These are phyloP conservation scores for Platanista minor DNA, from an alignment of 2,113 vertebrate genomes.

Conservation along the genomic window DNA sequence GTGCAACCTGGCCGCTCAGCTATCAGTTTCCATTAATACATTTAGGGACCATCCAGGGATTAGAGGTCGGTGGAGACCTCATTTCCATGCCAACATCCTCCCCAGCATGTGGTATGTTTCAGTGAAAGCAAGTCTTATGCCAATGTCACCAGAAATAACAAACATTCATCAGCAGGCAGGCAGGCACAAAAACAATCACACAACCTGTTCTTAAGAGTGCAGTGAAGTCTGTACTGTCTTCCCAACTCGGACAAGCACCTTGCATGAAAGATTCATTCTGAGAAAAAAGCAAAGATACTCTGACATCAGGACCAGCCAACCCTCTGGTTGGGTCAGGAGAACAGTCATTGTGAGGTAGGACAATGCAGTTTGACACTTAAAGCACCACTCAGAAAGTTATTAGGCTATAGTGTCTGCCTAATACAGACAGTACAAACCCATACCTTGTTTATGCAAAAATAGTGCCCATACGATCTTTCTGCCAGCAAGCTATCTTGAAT, in stretches of 20 bases:
- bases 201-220: neutral
- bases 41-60: neutral
- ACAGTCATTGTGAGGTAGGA: neutral
- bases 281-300: neutral
- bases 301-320: neutral
- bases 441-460: neutral
- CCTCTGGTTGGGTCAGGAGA: neutral
- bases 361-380: neutral
- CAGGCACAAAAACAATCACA: neutral
- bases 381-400: neutral
- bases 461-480: neutral
- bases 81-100: neutral
- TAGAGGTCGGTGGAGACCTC: neutral
- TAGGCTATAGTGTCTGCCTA: neutral
- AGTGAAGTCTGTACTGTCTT: neutral
- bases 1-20: neutral
- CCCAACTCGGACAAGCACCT: neutral
- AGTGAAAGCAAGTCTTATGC: neutral
- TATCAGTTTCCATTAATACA: neutral
- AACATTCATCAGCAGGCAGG: neutral
- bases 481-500: neutral
- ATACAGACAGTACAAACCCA: neutral
- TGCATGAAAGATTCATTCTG: neutral
- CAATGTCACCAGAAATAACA: neutral
- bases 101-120: neutral